Evolutionary conservation across 1,140 invertebrate genomes (phyloP).

Genomic region (Polypedilum pembai): DNA sequence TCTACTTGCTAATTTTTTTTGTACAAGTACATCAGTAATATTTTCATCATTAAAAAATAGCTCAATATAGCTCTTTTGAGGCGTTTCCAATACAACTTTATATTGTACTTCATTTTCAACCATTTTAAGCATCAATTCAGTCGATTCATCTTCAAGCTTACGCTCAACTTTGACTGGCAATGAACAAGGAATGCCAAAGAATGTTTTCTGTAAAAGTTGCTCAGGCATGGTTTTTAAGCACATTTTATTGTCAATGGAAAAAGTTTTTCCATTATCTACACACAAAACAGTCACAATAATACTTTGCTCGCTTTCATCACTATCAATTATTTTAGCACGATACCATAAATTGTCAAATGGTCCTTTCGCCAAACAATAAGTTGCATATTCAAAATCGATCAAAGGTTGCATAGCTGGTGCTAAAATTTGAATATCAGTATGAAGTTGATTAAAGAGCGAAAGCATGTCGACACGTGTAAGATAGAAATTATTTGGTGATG

Average conservation of each 20-base stretch:
- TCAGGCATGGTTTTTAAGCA: neutral
- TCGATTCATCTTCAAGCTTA: neutral
- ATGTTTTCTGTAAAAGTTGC: neutral
- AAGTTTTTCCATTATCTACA: constrained; percentile 4
- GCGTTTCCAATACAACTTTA: neutral
- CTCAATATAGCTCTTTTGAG: neutral
- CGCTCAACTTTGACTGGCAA: neutral
- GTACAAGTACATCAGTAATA: neutral
- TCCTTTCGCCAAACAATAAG: neutral
- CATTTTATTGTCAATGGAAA: neutral
- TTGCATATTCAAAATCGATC: neutral
- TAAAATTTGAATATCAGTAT: constrained; percentile 2
- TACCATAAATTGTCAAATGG: neutral
- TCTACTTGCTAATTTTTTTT: neutral
- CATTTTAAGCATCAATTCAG: neutral
- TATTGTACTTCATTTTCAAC: constrained; percentile 1
- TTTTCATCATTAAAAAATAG: neutral
- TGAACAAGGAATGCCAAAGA: neutral
- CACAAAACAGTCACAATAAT: neutral
- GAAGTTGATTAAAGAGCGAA: neutral
- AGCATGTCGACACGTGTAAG: neutral
- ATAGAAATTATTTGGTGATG: neutral
- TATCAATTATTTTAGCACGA: constrained; percentile 1
- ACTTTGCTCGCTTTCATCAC: neutral
- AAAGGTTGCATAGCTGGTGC: neutral